Base-by-base conservation (phyloP, 2,797 vertebrate genomes). In the Dipus sagitta region DNA sequence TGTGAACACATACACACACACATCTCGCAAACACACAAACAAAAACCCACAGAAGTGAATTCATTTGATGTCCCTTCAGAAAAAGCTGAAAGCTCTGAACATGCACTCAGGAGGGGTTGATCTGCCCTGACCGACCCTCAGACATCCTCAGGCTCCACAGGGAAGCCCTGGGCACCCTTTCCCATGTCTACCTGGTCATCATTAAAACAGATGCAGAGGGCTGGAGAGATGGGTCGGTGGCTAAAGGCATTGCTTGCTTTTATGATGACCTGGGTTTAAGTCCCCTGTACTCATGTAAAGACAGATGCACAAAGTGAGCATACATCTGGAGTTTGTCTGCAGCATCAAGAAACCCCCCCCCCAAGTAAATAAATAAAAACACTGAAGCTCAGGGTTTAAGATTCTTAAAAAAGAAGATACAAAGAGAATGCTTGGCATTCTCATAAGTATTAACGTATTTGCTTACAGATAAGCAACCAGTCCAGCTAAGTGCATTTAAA, bases 131-230 rank as follows among this genome's bases (percentile, higher is more conserved):
- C 11, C 26, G 30, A 23, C 5, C 34, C 1, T 4, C 11, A 34
- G 18, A 24, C 13, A 34, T 5, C 68, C 64, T 78, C 20, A 9
- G 60, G 7, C 32, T 54, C 54, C 34, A n/a, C 17, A 21, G 32
- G n/a, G 5, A 78, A 7, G 2, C 6, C 81, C 83, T 32, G 52
- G 76, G 32, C 38, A 5, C 30, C 42, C n/a, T 17, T 58, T 28
- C 47, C 42, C 23, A 15, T 9, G 52, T 3, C 58, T 0, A 47
- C 15, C 26, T 17, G 1, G 26, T 38, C 1, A 1, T 20, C 30
- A 54, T 47, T 71, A 32, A 52, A 68, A 65, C 65, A 70, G 17
- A 58, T 12, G 13, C 54, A 15, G 54, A 58, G 54, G 54, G 12
- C 14, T 58, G 54, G 54, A 58, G 54, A 58, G 54, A 58, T 58